phyloP scores from a whole-genome alignment of 2,888 invertebrate genomes.

The Cloeon dipterum region DNA sequence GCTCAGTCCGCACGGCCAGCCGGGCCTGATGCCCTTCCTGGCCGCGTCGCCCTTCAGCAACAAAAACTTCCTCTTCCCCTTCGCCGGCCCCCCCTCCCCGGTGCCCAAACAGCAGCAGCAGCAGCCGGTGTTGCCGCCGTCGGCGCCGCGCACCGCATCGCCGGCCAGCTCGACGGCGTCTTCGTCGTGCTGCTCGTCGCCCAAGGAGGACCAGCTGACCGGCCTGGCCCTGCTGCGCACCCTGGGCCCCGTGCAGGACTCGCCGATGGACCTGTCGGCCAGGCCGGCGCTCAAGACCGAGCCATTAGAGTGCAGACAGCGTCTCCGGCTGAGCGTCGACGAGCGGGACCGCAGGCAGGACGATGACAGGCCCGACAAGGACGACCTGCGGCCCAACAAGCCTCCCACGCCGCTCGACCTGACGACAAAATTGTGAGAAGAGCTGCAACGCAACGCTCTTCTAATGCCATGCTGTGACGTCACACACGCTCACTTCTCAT shows the following conservation, averaged over 20 bases:
- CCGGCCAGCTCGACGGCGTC: background rate
- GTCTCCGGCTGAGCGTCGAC: background rate
- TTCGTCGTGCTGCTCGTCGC: background rate
- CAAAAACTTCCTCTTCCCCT: background rate
- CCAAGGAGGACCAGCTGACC: background rate
- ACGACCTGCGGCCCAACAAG: background rate
- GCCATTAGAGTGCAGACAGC: too few species aligned
- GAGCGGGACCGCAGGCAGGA: background rate
- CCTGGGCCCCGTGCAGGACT: constrained; percentile 1
- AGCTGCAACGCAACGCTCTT: too few species aligned
- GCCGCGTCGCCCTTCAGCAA: background rate
- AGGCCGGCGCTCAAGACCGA: background rate
- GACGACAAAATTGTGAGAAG: constrained; percentile 4
- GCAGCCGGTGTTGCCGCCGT: background rate
- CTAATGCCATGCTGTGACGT: too few species aligned
- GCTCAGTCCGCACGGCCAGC: background rate
- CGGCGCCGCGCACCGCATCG: background rate
- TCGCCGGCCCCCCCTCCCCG: too few species aligned
- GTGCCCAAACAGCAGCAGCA: background rate
- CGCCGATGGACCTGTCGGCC: constrained; percentile 4
- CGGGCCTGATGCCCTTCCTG: background rate
- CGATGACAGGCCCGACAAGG: background rate
- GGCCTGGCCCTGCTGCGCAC: background rate
- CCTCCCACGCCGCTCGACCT: constrained; percentile 3
- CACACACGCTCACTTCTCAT: too few species aligned